Conservation (phyloP, 2,888 invertebrate species). For the Drosophila meridionalis region DNA sequence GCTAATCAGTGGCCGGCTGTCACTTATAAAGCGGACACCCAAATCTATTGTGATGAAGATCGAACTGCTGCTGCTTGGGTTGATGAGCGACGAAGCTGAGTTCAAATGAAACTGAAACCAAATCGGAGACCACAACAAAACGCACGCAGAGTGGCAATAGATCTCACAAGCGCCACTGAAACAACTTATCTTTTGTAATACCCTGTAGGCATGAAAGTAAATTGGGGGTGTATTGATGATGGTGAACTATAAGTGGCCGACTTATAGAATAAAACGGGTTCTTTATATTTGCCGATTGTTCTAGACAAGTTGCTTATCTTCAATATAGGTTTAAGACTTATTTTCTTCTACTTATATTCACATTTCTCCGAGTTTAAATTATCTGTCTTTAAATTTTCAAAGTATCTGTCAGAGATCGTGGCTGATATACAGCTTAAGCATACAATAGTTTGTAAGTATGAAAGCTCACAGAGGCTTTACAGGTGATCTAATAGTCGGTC, state of each 20-base stretch:
- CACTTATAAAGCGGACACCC: conserved; percentile 78
- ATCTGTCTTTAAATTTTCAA: too few species aligned
- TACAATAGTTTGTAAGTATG: too few species aligned
- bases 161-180: conserved; percentile 30
- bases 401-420: neutral
- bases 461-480: neutral
- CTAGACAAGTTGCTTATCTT: too few species aligned
- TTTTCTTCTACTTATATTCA: too few species aligned
- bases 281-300: neutral
- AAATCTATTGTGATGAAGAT: conserved; percentile 43
- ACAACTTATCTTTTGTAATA: conserved; percentile 28
- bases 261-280: neutral
- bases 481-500: neutral
- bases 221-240: neutral
- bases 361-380: too few species aligned
- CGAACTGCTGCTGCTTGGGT: conserved; percentile 12
- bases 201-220: conserved; percentile 1
- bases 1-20: conserved; percentile 74
- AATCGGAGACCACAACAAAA: conserved; percentile 56
- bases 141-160: conserved; percentile 35
- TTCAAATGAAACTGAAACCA: conserved; percentile 59
- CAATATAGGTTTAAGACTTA: too few species aligned
- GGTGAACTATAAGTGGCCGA: neutral
- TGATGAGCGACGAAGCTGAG: conserved; percentile 39
- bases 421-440: neutral